Conservation (phyloP, 2,113 vertebrate genomes). For the Paramisgurnus dabryanus region DNA sequence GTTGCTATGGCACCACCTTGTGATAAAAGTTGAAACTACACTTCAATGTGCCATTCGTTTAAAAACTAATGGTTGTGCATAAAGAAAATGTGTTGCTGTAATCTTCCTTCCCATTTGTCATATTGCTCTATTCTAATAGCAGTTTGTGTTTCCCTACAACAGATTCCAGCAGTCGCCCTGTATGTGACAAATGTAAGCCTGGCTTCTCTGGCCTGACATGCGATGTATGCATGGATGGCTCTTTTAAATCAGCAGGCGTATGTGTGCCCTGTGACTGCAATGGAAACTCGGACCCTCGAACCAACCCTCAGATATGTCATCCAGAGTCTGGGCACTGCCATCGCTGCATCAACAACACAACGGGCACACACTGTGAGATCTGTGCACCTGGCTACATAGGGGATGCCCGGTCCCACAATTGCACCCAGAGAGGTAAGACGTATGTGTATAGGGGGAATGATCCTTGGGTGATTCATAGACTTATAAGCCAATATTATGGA, state of each 20-base stretch:
- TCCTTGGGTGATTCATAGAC: too few relatives aligned
- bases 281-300: conserved; percentile 80
- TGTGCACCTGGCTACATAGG: conserved; percentile 80
- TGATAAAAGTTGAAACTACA: conserved; percentile 21
- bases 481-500: too few relatives aligned
- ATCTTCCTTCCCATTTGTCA: neutral
- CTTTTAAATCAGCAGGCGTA: conserved; percentile 79
- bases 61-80: neutral
- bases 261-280: conserved; percentile 84
- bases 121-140: neutral
- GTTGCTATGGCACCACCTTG: conserved; percentile 42
- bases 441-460: neutral
- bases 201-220: conserved; percentile 80
- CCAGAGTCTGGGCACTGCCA: conserved; percentile 84
- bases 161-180: conserved; percentile 71
- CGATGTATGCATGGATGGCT: conserved; percentile 79
- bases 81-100: neutral
- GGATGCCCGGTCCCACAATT: conserved; percentile 76
- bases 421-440: conserved; percentile 80
- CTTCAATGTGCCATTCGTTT: neutral
- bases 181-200: conserved; percentile 80
- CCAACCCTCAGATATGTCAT: conserved; percentile 74
- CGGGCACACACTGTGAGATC: conserved; percentile 79
- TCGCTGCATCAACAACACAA: conserved; percentile 81
- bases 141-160: conserved; percentile 30